phyloP scores from a whole-genome alignment of 2,113 vertebrate genomes.

The Chinchilla lanigera region DNA sequence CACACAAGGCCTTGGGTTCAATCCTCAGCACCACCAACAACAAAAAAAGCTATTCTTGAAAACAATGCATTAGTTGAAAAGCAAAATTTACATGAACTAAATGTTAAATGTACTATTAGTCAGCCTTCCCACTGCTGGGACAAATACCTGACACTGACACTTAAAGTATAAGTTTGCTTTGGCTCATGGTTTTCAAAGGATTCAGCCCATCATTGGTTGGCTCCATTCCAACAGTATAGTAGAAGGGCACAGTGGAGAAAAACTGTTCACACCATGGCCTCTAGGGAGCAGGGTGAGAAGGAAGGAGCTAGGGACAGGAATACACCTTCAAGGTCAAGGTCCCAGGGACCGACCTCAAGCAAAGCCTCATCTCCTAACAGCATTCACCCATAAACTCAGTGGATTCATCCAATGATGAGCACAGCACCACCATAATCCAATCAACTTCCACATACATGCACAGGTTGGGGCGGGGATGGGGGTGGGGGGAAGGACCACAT shows the following conservation, averaged over 20 bases:
- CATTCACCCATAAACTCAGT: not conserved
- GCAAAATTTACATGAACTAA: not conserved
- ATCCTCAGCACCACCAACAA: not conserved
- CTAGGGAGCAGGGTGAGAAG: not conserved
- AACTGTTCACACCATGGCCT: not conserved
- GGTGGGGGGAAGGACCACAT: not conserved
- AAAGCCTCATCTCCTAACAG: not conserved
- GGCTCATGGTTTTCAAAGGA: not conserved
- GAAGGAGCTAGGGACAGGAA: not conserved
- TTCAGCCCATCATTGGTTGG: not conserved
- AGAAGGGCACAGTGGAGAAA: not conserved
- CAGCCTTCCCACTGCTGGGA: not conserved
- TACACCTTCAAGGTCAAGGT: not conserved
- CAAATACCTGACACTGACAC: not conserved
- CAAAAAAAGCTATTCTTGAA: not conserved
- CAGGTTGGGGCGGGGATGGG: too few species aligned
- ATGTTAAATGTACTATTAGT: not conserved
- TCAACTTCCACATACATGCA: not conserved
- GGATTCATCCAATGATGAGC: not conserved
- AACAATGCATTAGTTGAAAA: not conserved
- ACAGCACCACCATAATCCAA: not conserved
- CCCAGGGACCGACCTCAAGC: not conserved
- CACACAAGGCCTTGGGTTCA: too few species aligned
- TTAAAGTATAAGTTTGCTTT: not conserved
- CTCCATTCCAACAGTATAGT: not conserved